phyloP scores from a whole-genome alignment of 2,113 vertebrate species.

The Crotophaga sulcirostris region DNA sequence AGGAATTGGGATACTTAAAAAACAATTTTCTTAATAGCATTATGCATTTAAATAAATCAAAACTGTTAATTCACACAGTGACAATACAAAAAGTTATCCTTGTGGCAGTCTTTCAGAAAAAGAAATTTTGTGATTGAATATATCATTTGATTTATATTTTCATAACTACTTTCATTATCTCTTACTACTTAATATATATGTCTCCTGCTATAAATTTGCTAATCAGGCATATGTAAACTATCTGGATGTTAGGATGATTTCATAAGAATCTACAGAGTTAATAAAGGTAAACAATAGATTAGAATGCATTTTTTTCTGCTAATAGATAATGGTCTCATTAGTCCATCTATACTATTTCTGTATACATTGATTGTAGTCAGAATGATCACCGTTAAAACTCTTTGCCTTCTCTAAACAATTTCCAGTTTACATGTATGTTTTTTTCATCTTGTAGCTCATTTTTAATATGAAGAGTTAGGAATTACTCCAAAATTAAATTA shows the following conservation, averaged over 20 bases:
- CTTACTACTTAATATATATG: background rate
- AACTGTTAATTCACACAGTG: constrained; percentile 14
- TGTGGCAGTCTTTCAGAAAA: constrained; percentile 28
- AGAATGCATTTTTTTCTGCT: background rate
- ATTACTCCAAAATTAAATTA: background rate
- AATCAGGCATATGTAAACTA: background rate
- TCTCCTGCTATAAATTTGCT: background rate
- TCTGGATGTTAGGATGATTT: background rate
- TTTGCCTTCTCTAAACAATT: background rate
- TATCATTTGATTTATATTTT: constrained; percentile 10
- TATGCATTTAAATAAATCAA: constrained; percentile 56
- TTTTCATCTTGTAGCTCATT: background rate
- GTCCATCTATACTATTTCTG: background rate
- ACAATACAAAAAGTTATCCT: background rate
- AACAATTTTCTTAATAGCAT: constrained; percentile 59
- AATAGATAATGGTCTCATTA: background rate
- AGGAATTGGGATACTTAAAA: constrained; percentile 53
- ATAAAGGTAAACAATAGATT: background rate
- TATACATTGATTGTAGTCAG: background rate
- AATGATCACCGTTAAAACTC: background rate
- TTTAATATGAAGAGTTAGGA: background rate
- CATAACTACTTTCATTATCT: background rate
- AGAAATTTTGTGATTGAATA: background rate
- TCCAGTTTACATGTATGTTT: background rate
- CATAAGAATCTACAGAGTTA: background rate